Percentiles rank a stretch among this genome's conserved stretches.
These are phyloP conservation scores for Sebastes kiyomatsui DNA, from an alignment of 2,797 vertebrate genomes.

Conservation along the genomic window DNA sequence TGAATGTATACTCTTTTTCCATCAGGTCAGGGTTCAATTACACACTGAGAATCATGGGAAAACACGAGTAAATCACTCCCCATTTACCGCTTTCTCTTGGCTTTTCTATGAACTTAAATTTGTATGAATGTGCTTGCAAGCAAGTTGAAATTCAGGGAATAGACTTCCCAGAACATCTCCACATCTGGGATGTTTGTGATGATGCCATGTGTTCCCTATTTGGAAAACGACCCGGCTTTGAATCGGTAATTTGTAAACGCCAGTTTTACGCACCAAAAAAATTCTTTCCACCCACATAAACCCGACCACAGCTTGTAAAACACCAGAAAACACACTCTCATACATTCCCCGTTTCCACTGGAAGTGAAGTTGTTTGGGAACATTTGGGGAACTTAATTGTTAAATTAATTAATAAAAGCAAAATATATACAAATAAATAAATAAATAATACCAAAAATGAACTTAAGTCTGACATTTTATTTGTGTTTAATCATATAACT, in stretches of 20 bases:
- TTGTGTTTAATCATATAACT: not conserved
- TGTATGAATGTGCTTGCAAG: not conserved
- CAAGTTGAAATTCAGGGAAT: not conserved
- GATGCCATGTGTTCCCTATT: not conserved
- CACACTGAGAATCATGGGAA: not conserved
- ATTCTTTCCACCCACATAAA: not conserved
- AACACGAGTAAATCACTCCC: not conserved
- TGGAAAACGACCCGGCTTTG: not conserved
- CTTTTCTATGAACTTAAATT: not conserved
- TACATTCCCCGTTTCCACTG: not conserved
- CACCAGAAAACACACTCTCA: not conserved
- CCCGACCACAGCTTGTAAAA: not conserved
- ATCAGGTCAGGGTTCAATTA: constrained; percentile 4
- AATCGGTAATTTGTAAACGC: not conserved
- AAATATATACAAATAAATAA: not conserved
- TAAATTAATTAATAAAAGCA: not conserved
- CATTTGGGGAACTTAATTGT: not conserved
- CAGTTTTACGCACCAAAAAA: not conserved
- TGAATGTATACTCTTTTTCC: not conserved
- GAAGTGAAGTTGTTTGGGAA: not conserved
- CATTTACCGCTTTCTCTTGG: rapidly evolving
- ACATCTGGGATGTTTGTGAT: not conserved
- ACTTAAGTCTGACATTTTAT: no score
- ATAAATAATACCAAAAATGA: not conserved
- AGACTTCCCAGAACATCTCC: not conserved